Base-by-base conservation (phyloP, 1,140 invertebrate genomes). In the Bilobella aurantiaca region DNA sequence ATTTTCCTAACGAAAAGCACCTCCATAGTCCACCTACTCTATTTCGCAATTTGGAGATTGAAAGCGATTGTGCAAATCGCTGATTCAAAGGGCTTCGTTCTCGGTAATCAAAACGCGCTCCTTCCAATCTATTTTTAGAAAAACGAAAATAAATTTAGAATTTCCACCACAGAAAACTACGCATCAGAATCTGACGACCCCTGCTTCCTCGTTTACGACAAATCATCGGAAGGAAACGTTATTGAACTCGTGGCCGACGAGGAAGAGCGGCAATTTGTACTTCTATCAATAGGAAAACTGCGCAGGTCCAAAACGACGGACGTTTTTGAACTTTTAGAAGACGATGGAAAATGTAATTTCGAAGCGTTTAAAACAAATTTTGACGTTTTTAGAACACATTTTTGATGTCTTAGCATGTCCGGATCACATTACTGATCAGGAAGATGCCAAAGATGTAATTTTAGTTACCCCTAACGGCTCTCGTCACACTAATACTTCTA, bases 11-110 rank as follows among this genome's bases (percentile, higher is more conserved):
- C 57, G 30, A 58, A 30, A 21, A 58, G 23, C 29, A 21, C 21
- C 29, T 3, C 57, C 23, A 3, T 58, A 3, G 29, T 27, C 21
- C 29, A 58, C 21, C 3, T 58, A 25, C 25, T 58, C 30, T 58
- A 28, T 12, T 58, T 58, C 30, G 57, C 57, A 12, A 29, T 58
- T 8, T 58, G 57, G 57, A 58, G 57, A 29, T 14, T 58, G 57
- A 58, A 58, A 3, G 23, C 5, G 12, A 23, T 30, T 29, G 57
- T 58, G 2, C 23, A 21, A 29, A 58, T 53, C 25, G 12, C 25
- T 16, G 49, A 53, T 53, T 53, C 57, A 27, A 12, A 14, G 25
- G 12, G 3, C 25, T 23, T 23, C 23, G 8, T 5, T 18, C 5
- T 16, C 25, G 49, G 23, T 56, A 56, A 23, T 42, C 8, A 42